Conservation (phyloP, 2,888 invertebrate genomes). For the Acrobasis consociella region DNA sequence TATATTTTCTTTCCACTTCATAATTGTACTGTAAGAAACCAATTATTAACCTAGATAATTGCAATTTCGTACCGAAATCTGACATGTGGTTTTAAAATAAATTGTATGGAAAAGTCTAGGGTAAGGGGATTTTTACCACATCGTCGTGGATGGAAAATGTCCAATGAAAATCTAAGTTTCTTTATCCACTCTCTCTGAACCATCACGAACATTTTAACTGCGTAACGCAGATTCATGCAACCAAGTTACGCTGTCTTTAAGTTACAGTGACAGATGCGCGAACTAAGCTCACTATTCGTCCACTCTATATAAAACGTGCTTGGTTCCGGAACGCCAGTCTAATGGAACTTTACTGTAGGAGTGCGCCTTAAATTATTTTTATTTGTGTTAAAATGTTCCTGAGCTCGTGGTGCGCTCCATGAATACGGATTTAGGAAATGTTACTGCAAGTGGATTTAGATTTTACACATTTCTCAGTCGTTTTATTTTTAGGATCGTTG, state of each 20-base stretch:
- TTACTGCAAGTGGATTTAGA: neutral
- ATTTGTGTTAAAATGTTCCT: neutral
- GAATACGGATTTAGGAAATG: constrained; percentile 5
- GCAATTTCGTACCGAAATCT: no score
- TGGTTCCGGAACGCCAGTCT: constrained; percentile 5
- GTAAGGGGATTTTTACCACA: no score
- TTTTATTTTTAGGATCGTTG: neutral
- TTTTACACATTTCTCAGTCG: neutral
- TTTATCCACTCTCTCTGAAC: no score
- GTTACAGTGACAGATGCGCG: constrained; percentile 15
- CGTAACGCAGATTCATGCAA: constrained; percentile 1
- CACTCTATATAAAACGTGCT: constrained; percentile 10
- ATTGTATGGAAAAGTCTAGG: no score
- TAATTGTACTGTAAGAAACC: no score
- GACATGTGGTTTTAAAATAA: no score
- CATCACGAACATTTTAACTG: neutral
- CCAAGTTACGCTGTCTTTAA: neutral
- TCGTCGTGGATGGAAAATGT: no score
- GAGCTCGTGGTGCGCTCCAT: constrained; percentile 1
- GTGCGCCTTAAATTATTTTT: constrained; percentile 8
- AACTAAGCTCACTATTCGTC: constrained; percentile 14
- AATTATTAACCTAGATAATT: no score
- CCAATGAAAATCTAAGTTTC: no score
- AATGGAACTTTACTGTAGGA: constrained; percentile 16
- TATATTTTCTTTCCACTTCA: no score